Evolutionary conservation across 1,140 invertebrate genomes (phyloP).

Genomic region (Hycleus phaleratus): DNA sequence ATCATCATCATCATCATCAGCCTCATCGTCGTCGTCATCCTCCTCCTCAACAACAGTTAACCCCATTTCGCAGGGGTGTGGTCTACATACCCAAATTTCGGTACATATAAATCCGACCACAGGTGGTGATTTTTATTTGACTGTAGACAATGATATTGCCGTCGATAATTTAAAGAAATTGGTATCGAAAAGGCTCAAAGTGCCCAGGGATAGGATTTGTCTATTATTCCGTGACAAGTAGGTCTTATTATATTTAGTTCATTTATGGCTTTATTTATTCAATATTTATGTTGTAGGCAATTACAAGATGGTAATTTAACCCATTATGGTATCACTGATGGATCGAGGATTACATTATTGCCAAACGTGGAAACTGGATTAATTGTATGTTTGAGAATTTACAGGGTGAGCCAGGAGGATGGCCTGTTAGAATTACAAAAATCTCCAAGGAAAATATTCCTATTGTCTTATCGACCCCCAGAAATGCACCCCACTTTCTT

Average conservation of each 20-base stretch:
- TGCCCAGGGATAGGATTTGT: conserved; percentile 86
- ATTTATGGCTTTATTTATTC: conserved; percentile 1
- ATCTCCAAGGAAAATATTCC: too few relatives aligned
- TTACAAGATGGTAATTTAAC: conserved; percentile 76
- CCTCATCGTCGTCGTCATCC: conserved; percentile 4
- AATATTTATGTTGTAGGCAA: conserved; percentile 59
- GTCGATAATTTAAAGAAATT: conserved; percentile 84
- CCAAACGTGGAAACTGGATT: conserved; percentile 91
- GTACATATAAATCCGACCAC: conserved; percentile 82
- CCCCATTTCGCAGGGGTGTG: conserved; percentile 51
- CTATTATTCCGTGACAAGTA: conserved; percentile 86
- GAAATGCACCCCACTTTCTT: too few relatives aligned
- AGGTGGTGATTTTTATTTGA: conserved; percentile 80
- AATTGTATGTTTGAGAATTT: conserved; percentile 52
- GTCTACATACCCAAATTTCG: conserved; percentile 61
- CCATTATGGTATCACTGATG: conserved; percentile 81
- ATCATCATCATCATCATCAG: conserved; percentile 8
- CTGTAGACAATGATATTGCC: conserved; percentile 66
- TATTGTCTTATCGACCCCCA: too few relatives aligned
- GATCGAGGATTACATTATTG: conserved; percentile 78
- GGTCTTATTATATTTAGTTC: conserved; percentile 34
- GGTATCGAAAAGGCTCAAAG: conserved; percentile 85
- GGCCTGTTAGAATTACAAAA: too few relatives aligned
- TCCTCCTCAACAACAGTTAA: conserved; percentile 28
- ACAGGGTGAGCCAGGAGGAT: too few relatives aligned